phyloP scores from a whole-genome alignment of 2,797 vertebrate genomes.

The Hemibagrus guttatus region DNA sequence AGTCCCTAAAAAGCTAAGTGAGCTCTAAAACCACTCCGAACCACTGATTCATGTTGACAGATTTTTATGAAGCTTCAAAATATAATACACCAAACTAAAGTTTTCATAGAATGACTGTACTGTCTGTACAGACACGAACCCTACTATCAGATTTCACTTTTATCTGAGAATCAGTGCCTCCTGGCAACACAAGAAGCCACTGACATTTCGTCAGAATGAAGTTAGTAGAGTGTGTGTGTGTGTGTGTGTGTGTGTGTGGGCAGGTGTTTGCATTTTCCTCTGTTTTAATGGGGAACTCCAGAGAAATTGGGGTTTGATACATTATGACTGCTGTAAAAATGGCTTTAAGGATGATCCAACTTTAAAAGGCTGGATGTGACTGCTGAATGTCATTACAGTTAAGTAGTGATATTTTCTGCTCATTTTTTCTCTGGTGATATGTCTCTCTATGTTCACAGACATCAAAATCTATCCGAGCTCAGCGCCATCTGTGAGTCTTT shows the following conservation, averaged over 20 bases:
- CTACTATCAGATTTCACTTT: constrained; percentile 42
- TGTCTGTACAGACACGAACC: not conserved
- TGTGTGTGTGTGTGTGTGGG: constrained; percentile 17
- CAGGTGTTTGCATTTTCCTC: constrained; percentile 19
- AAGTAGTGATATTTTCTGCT: not conserved
- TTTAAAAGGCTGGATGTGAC: constrained; percentile 31
- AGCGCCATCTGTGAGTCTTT: not conserved
- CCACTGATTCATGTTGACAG: not conserved
- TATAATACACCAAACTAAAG: not conserved
- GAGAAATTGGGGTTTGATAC: constrained; percentile 53
- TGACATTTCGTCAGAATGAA: constrained; percentile 41
- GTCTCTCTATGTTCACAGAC: not conserved
- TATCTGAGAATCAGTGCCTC: constrained; percentile 38
- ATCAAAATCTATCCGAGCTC: not conserved
- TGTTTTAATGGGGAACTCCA: constrained; percentile 49
- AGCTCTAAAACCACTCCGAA: not conserved
- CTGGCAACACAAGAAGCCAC: constrained; percentile 45
- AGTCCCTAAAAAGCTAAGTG: not conserved
- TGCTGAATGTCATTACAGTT: not conserved
- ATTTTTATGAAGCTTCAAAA: constrained; percentile 6
- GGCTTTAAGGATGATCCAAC: constrained; percentile 27
- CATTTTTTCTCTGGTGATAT: not conserved
- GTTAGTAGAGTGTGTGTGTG: constrained; percentile 25
- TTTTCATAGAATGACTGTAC: not conserved
- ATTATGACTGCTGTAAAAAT: constrained; percentile 61